Evolutionary conservation across 2,797 vertebrate genomes (phyloP), one percentile per base, ranked within the genome.

Genomic region (Cyclopterus lumpus): DNA sequence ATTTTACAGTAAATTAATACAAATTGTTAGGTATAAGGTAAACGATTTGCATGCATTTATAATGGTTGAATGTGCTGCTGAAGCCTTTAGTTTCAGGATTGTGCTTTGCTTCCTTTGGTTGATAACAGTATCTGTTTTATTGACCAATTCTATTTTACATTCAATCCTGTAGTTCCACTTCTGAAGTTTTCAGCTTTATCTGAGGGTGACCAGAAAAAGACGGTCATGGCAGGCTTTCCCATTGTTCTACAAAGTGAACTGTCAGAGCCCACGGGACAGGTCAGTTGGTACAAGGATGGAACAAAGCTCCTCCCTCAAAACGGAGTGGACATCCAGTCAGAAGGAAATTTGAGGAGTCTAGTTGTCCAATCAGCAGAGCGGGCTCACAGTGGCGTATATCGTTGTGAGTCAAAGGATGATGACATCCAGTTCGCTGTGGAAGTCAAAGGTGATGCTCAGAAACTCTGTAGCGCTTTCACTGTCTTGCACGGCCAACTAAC

Each of bases 261-360:
- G 72, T 97, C 96, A 67, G 86, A 94, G 2, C 83, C 80, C 0
- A 86, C 76, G 6, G 95, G 93, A 8, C 83, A 91, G 0, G 96
- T 97, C 81, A 73, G 5, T 89, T 97, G 95, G 96, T 91, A 90
- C 91, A 96, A 96, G 92, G 95, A 97, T 0, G 93, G 93, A 2
- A 65, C 94, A 79, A 86, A 94, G 1, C 75, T 96, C 76, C 74
- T 91, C 26, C 70, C 89, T 28, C 87, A 93, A 0, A 84, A 88
- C 57, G 88, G 82, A 71, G 80, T 95, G 84, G 85, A 93, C 70
- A 84, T 95, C 77, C 87, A 94, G 84, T 94, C 95, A 1, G 93
- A 96, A 38, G 96, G 95, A 34, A 86, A 78, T 70, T 59, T 67
- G 0, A 93, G 82, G 85, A 92, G 93, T 85, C 87, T 98, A 82